phyloP scores from a whole-genome alignment of 2,113 vertebrate genomes.

The Cervus canadensis region DNA sequence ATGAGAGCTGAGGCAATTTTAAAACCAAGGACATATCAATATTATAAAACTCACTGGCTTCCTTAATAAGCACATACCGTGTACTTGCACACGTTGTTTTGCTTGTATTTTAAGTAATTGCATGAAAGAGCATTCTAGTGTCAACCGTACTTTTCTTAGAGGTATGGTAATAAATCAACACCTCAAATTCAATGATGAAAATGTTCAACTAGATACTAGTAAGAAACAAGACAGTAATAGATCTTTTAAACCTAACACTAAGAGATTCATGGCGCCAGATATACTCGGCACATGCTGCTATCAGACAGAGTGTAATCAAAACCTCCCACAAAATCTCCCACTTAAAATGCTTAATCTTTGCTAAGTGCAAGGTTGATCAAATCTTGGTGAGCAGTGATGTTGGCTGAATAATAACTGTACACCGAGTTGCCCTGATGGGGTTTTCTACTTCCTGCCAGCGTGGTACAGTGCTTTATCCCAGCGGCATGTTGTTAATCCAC shows the following conservation, averaged over 20 bases:
- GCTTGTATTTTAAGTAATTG: background rate
- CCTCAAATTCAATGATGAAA: background rate
- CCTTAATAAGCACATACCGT: background rate
- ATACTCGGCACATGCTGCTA: rapidly evolving
- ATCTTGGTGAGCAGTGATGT: background rate
- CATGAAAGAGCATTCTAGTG: background rate
- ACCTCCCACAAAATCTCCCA: background rate
- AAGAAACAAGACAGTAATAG: background rate
- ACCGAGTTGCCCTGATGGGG: background rate
- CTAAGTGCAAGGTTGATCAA: background rate
- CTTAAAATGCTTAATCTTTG: slow-evolving; percentile 1
- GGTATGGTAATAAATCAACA: background rate
- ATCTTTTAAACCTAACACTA: background rate
- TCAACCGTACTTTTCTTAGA: background rate
- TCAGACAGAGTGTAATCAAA: background rate
- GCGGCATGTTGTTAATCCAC: background rate
- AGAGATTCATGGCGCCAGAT: background rate
- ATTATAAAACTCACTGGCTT: background rate
- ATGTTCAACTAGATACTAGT: background rate
- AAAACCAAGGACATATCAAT: background rate
- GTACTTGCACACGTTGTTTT: background rate
- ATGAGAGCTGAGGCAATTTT: background rate
- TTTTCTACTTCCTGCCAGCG: background rate
- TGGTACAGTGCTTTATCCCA: background rate
- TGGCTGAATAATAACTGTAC: background rate